These are phyloP conservation scores for Aythya baeri DNA, from an alignment of 2,113 vertebrate species.

Conservation along the genomic window DNA sequence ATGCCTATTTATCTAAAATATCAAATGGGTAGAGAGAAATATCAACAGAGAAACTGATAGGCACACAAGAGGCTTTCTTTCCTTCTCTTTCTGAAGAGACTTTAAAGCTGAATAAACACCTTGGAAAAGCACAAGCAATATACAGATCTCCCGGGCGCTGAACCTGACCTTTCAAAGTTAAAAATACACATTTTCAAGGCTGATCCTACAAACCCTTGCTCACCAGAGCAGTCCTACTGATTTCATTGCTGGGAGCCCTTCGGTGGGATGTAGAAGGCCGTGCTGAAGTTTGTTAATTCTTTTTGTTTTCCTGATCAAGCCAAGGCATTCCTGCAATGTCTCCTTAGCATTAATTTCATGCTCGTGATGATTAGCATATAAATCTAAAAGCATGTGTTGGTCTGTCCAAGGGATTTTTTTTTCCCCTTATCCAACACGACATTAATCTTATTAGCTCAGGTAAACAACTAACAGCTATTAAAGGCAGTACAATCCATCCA, in stretches of 20 bases:
- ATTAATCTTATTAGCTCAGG: conserved; percentile 51
- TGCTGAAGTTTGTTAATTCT: not conserved
- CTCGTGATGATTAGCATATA: not conserved
- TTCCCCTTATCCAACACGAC: not conserved
- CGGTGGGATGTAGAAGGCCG: not conserved
- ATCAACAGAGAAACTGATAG: conserved; percentile 31
- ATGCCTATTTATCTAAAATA: conserved; percentile 64
- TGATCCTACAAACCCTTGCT: not conserved
- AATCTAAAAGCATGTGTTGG: conserved; percentile 22
- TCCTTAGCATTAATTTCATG: conserved; percentile 11
- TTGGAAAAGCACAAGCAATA: conserved; percentile 64
- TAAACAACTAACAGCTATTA: conserved; percentile 43
- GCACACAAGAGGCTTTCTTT: conserved; percentile 48
- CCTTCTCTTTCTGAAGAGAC: conserved; percentile 45
- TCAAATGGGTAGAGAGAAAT: conserved; percentile 38
- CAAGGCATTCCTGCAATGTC: not conserved
- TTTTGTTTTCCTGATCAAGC: not conserved
- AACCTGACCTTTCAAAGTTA: conserved; percentile 62
- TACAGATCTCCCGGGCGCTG: conserved; percentile 60
- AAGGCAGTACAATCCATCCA: not conserved
- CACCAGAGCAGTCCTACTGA: not conserved
- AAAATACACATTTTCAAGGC: conserved; percentile 51
- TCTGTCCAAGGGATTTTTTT: not conserved
- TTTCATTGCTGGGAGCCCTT: not conserved
- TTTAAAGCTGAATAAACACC: conserved; percentile 72